phyloP scores from a whole-genome alignment of 2,888 invertebrate genomes.

The Pemphredon lugubris region DNA sequence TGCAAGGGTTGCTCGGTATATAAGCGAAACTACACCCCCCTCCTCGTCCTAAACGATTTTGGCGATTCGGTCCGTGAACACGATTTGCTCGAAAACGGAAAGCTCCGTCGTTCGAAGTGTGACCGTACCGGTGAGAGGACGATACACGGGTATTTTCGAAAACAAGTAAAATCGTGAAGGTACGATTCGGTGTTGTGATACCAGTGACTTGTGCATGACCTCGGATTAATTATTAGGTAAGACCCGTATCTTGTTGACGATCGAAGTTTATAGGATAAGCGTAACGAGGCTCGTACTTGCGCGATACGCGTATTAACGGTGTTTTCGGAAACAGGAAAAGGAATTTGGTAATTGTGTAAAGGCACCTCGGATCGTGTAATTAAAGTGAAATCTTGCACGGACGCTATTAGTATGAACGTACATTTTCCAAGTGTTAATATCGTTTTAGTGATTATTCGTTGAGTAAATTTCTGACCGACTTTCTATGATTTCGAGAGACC shows the following conservation, averaged over 20 bases:
- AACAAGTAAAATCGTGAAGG: not conserved
- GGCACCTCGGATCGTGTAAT: not conserved
- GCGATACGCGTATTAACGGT: not conserved
- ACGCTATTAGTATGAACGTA: not conserved
- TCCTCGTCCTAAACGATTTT: conserved; percentile 60
- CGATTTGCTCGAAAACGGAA: conserved; percentile 4
- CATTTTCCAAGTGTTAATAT: not conserved
- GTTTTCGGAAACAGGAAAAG: too few species aligned
- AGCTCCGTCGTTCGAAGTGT: not conserved
- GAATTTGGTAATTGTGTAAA: too few species aligned
- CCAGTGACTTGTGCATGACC: conserved; percentile 56
- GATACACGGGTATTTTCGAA: not conserved
- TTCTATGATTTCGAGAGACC: conserved; percentile 19
- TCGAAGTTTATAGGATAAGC: not conserved
- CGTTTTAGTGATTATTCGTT: conserved; percentile 4
- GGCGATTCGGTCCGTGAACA: conserved; percentile 26
- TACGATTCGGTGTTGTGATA: conserved; percentile 63
- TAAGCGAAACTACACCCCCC: conserved; percentile 62
- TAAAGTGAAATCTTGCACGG: not conserved
- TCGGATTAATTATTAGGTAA: conserved; percentile 68
- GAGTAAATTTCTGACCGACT: not conserved
- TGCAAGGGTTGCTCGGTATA: conserved; percentile 71
- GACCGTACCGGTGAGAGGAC: too few species aligned
- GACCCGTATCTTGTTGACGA: conserved; percentile 11
- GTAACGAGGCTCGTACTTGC: too few species aligned